Conservation (phyloP, 2,113 vertebrate genomes). For the Eretmochelys imbricata region DNA sequence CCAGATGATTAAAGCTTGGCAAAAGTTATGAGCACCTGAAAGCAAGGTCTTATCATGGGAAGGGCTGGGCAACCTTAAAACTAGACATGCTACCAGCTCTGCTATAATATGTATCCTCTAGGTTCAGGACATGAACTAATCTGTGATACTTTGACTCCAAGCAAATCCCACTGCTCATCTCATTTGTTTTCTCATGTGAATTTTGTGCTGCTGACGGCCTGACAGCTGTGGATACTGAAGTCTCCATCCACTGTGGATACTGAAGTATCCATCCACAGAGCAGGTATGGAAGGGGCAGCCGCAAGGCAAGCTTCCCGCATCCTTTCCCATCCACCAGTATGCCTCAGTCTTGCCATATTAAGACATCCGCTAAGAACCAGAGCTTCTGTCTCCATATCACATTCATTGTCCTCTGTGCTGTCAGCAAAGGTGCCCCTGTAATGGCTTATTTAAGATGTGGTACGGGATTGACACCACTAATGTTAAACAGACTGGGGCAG, state of each 20-base stretch:
- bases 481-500: not conserved
- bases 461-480: not conserved
- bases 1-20: not conserved
- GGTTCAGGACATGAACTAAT: conserved; percentile 52
- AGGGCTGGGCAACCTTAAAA: conserved; percentile 29
- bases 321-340: not conserved
- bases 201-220: not conserved
- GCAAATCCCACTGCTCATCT: not conserved
- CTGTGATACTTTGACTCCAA: conserved; percentile 52
- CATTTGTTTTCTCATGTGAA: not conserved
- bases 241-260: no score
- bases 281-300: not conserved
- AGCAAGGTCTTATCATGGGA: conserved; percentile 33
- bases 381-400: rapidly evolving
- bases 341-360: not conserved
- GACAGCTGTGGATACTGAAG: no score
- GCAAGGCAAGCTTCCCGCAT: not conserved
- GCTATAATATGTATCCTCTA: conserved; percentile 39
- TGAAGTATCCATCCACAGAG: not conserved
- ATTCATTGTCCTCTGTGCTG: not conserved
- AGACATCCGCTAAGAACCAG: not conserved
- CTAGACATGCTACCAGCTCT: conserved; percentile 17
- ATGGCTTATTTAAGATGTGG: not conserved
- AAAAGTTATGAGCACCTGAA: conserved; percentile 36
- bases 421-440: rapidly evolving